Percentiles rank a stretch among this genome's conserved stretches.
phyloP scores from a whole-genome alignment of 2,888 invertebrate genomes.

The Pecten maximus region DNA sequence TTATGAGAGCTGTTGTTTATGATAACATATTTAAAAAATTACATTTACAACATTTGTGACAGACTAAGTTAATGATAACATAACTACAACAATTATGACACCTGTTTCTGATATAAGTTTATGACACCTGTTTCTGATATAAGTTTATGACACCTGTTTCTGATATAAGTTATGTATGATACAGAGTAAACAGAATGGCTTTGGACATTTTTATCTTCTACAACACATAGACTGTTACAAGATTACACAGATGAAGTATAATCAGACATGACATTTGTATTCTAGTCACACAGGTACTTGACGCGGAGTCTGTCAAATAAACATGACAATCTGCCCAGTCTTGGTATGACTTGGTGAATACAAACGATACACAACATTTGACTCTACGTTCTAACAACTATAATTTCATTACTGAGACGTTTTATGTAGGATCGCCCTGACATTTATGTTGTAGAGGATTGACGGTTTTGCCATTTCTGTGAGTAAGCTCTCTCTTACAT shows the following conservation, averaged over 20 bases:
- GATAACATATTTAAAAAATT: neutral
- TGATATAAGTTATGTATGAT: neutral
- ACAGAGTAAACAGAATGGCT: neutral
- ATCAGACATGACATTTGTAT: neutral
- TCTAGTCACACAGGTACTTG: neutral
- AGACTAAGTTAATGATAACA: too few species aligned
- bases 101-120: too few species aligned
- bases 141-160: neutral
- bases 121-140: too few species aligned
- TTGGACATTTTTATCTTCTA: neutral
- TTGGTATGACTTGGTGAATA: neutral
- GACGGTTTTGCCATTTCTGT: neutral
- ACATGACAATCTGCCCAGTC: slow-evolving; percentile 16
- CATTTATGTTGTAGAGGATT: neutral
- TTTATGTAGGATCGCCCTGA: neutral
- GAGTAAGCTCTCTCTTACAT: neutral
- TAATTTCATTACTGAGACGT: neutral
- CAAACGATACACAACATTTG: neutral
- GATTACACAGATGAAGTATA: neutral
- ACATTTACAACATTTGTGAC: neutral
- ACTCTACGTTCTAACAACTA: neutral
- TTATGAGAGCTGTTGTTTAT: neutral
- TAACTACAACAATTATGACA: too few species aligned
- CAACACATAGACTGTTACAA: neutral
- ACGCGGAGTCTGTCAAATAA: neutral